Base-by-base conservation (phyloP, 2,113 vertebrate genomes). In the Spilogale gracilis region DNA sequence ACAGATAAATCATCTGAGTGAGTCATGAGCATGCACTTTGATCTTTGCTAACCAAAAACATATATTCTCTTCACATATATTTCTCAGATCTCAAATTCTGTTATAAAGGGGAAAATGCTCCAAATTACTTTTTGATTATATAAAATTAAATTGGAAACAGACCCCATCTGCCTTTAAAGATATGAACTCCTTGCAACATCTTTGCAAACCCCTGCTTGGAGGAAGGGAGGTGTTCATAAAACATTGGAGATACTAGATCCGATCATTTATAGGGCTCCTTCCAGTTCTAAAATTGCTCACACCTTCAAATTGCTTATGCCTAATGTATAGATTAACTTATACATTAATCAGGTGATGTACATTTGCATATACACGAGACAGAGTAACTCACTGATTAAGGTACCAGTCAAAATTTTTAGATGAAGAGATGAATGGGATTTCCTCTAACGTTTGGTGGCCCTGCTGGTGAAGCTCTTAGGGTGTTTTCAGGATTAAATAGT, bases 101-200 rank as follows among this genome's bases (percentile, higher is more conserved):
- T 58, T 54, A 78, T 16, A 78, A 91, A 20, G 56, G 65, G 25
- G 16, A 60, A 80, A 94, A 58, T 16, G 52, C 3, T 80, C 21
- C 58, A 56, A 71, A 94, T 86, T 50, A 61, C 65, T 95, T 95
- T 48, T 69, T 88, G 43, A 50, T 52, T 82, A 89, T 56, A 67
- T 61, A 91, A 93, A 67, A 91, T 74, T 82, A 71, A 94, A 95
- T 52, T 73, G 27, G 56, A 97, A 94, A 83, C 48, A 79, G 3
- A 92, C 7, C 8, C 18, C 5, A 23, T 60, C 32, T 96, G 12
- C 13, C 8, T 94, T 89, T 67, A 95, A 89, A 95, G 69, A 45
- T 32, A 81, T 27, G 21, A 95, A 25, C 8, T 30, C 20, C 18
- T n/a, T 63, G 43, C 12, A 69, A 38, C 18, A 45, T 43, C 52